A percentile compares a stretch with the other conserved stretches of the same genome.
Conservation (phyloP, 53 echinoderm and acorn worm genomes). For the Astropecten irregularis region DNA sequence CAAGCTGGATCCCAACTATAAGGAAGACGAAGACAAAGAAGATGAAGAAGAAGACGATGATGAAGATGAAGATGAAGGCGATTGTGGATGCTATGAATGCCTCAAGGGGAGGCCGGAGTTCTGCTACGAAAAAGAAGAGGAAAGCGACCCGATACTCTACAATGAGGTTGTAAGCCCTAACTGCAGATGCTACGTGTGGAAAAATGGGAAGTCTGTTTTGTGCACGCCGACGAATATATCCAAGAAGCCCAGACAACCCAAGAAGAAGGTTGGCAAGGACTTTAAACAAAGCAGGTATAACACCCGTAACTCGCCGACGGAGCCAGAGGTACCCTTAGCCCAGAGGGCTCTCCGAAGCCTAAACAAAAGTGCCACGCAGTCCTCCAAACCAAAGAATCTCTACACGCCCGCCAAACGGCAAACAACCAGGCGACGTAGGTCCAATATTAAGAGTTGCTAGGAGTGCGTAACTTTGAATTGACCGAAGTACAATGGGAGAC, state of each 20-base stretch:
- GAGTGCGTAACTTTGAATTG: too few species aligned
- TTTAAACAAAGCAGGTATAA: conserved; percentile 10
- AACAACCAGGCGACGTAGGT: neutral
- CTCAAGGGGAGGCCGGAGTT: too few species aligned
- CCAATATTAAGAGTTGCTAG: neutral
- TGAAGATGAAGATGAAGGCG: too few species aligned
- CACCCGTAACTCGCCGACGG: conserved; percentile 38
- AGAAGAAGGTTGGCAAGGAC: neutral
- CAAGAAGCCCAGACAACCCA: neutral
- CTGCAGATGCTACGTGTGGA: neutral
- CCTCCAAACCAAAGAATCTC: neutral
- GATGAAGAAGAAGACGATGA: neutral
- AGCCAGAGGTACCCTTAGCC: conserved; percentile 38
- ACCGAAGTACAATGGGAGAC: too few species aligned
- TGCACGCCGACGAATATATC: too few species aligned
- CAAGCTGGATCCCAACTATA: neutral
- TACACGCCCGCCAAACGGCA: neutral
- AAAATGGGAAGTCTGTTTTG: neutral
- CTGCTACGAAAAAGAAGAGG: neutral
- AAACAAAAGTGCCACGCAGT: conserved; percentile 7
- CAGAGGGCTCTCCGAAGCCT: conserved; percentile 44
- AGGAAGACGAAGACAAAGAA: neutral
- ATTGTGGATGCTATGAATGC: neutral
- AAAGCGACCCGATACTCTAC: too few species aligned
- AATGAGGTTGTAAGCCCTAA: too few species aligned